Percentiles rank a stretch among this genome's conserved stretches.
phyloP scores from a whole-genome alignment of 1,140 invertebrate species.

The Euborellia annulipes region DNA sequence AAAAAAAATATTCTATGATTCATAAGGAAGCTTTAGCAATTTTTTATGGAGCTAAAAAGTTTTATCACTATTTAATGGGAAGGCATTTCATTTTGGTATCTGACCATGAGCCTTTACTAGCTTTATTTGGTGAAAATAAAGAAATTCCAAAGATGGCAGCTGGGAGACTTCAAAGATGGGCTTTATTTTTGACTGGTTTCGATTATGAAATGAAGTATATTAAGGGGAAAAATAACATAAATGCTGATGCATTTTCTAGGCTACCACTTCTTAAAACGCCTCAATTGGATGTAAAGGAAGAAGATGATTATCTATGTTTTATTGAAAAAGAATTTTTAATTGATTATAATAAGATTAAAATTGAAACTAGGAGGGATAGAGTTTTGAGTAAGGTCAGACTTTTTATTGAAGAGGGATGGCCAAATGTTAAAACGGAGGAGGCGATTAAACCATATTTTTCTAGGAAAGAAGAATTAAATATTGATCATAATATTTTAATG shows the following conservation, averaged over 20 bases:
- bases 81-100: constrained; percentile 22
- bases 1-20: constrained; percentile 33
- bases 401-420: too few species aligned
- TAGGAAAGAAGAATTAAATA: too few species aligned
- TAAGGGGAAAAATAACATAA: neutral
- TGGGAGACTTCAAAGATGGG: constrained; percentile 23
- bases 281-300: too few species aligned
- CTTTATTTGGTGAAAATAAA: constrained; percentile 18
- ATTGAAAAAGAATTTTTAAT: too few species aligned
- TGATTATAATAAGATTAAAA: too few species aligned
- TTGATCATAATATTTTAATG: too few species aligned
- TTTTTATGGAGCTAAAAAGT: constrained; percentile 29
- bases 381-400: too few species aligned
- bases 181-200: constrained; percentile 21
- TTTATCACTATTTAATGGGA: constrained; percentile 32
- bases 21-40: constrained; percentile 36
- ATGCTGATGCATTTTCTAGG: constrained; percentile 2
- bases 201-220: constrained; percentile 22
- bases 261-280: constrained; percentile 1
- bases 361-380: too few species aligned
- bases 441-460: too few species aligned
- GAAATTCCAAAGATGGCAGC: constrained; percentile 18
- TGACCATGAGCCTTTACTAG: constrained; percentile 25
- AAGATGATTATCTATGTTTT: too few species aligned
- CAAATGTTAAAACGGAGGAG: too few species aligned